These are phyloP conservation scores for Tipula unca DNA, from an alignment of 2,888 invertebrate species.

Conservation along the genomic window DNA sequence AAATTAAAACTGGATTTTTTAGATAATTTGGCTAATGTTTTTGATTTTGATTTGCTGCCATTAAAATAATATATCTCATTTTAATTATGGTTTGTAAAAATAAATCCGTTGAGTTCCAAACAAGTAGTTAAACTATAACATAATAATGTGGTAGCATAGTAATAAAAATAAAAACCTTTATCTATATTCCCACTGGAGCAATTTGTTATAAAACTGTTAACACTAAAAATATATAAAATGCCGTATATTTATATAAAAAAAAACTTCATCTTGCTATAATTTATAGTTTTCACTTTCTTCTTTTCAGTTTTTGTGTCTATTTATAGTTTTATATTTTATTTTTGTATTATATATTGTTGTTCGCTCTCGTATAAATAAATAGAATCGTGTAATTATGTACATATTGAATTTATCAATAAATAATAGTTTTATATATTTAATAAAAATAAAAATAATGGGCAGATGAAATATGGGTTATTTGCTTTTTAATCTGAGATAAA, in stretches of 20 bases:
- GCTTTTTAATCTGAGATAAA: neutral
- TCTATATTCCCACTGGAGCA: neutral
- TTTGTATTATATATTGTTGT: neutral
- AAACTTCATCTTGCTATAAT: neutral
- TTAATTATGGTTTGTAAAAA: no score
- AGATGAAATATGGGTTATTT: neutral
- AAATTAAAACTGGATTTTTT: neutral
- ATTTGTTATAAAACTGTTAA: constrained; percentile 8
- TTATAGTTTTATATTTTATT: neutral
- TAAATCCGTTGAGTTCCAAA: no score
- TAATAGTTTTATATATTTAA: neutral
- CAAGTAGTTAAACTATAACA: neutral
- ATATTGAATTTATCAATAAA: neutral
- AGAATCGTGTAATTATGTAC: neutral
- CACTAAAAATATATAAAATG: neutral
- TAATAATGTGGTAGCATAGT: neutral
- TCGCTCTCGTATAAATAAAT: neutral
- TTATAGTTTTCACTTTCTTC: constrained; percentile 14
- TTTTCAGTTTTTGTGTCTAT: neutral
- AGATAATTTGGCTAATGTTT: neutral
- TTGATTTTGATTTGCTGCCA: neutral
- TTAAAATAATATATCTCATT: neutral
- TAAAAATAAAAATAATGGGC: neutral
- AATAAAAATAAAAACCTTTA: neutral
- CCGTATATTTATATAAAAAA: neutral